Base-by-base conservation (phyloP, 64 coral and sea anemone genomes). In the Actinia equina region DNA sequence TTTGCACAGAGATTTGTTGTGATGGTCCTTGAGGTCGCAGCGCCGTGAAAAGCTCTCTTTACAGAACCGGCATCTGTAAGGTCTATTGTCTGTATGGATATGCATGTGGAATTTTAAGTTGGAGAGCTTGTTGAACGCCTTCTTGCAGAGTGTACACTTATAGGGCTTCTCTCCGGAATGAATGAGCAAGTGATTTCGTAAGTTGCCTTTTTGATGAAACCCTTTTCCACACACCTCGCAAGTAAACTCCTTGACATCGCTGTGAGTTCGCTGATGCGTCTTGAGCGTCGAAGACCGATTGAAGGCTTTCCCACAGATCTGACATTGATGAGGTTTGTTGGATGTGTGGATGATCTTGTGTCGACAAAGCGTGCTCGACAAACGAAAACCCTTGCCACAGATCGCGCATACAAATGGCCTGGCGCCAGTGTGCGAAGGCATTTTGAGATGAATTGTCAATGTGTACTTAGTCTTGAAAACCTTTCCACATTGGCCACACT, bases 201-300 rank as follows among this genome's bases (percentile, higher is more conserved):
- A 74, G 63, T 92, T 92, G 89, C 90, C 90, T 92, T 92, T 92
- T 92, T 92, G 90, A 87, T 92, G 90, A 45, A 92, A 92, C 11
- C 90, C 90, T 49, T 92, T 92, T 26, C 86, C 90, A 19, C 90
- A 92, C 8, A 92, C 86, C 16, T 92, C 84, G n/a, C 90, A 92
- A 8, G 84, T 23, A 77, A 92, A 92, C 46, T 92, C 90, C 49
- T 92, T 92, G 20, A 92, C 10, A 23, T 86, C 65, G 43, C 90
- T 92, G 90, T 92, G 90, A 8, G 90, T 92, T 62, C 90, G 71
- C 30, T 87, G 79, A 78, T 92, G 90, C 0, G 90, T 92, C 85
- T 92, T 92, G 53, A 92, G 85, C 17, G 90, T 92, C 55, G 90
- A 92, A 17, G 90, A 92, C 2, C 90, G 85, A 53, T 92, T 92